phyloP scores from a whole-genome alignment of 2,113 vertebrate genomes.

The Thamnophis sirtalis region DNA sequence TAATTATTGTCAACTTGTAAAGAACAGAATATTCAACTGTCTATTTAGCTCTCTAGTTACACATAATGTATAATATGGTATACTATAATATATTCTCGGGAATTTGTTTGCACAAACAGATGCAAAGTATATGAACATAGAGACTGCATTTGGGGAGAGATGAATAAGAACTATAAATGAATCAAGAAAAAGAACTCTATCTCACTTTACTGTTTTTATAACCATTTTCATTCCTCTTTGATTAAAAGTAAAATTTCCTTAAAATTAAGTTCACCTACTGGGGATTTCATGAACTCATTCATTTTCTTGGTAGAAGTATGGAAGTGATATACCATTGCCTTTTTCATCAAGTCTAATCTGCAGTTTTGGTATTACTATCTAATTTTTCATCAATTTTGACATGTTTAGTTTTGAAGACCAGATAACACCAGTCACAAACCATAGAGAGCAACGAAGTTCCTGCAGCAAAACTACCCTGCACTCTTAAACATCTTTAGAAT shows the following conservation, averaged over 20 bases:
- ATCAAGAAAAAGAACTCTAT: conserved; percentile 11
- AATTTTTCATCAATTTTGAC: not conserved
- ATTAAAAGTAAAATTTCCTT: not conserved
- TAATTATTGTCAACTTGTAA: not conserved
- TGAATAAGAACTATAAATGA: not conserved
- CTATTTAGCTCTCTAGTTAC: not conserved
- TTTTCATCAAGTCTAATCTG: not conserved
- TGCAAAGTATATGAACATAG: not conserved
- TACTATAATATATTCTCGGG: not conserved
- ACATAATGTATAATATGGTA: not conserved
- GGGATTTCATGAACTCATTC: not conserved
- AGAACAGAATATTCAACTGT: not conserved
- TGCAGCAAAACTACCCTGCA: not conserved
- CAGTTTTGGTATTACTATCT: not conserved
- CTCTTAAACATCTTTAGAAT: too few species aligned
- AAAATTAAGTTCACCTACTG: not conserved
- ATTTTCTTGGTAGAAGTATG: not conserved
- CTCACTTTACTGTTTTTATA: not conserved
- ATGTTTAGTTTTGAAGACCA: not conserved
- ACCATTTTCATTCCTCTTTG: not conserved
- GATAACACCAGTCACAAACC: not conserved
- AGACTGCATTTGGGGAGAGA: not conserved
- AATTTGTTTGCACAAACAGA: not conserved
- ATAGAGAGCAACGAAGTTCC: not conserved
- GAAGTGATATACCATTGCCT: not conserved